phyloP scores from a whole-genome alignment of 2,888 invertebrate species.

The Dorcus parallelipipedus region DNA sequence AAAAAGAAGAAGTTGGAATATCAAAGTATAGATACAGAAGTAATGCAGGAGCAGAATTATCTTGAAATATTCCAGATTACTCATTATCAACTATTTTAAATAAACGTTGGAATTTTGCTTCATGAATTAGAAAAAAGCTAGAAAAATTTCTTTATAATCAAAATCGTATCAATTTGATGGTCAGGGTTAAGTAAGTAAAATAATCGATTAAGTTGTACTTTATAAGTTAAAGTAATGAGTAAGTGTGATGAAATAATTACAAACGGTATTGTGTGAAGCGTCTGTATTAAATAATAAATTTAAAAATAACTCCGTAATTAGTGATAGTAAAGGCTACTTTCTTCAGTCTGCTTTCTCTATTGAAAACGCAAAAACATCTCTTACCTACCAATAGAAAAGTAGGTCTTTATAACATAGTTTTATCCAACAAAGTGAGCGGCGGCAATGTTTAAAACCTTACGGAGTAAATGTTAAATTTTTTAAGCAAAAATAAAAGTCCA shows the following conservation, averaged over 20 bases:
- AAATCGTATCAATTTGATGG: background rate
- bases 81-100: too few relatives aligned
- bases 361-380: slow-evolving; percentile 4
- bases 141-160: too few relatives aligned
- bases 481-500: background rate
- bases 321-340: slow-evolving; percentile 8
- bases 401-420: slow-evolving; percentile 3
- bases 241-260: too few relatives aligned
- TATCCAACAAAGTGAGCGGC: background rate
- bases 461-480: background rate
- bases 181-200: background rate
- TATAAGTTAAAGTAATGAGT: too few relatives aligned
- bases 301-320: background rate
- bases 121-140: too few relatives aligned
- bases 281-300: background rate
- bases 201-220: background rate
- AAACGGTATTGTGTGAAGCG: too few relatives aligned
- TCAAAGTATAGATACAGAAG: too few relatives aligned
- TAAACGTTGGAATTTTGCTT: too few relatives aligned
- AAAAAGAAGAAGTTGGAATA: too few relatives aligned
- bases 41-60: too few relatives aligned
- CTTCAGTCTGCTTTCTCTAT: slow-evolving; percentile 7
- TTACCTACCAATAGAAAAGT: slow-evolving; percentile 3
- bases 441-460: background rate
- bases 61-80: too few relatives aligned